Percentiles rank a stretch among this genome's conserved stretches.
phyloP scores from a whole-genome alignment of 2,797 vertebrate genomes.

The Miichthys miiuy region DNA sequence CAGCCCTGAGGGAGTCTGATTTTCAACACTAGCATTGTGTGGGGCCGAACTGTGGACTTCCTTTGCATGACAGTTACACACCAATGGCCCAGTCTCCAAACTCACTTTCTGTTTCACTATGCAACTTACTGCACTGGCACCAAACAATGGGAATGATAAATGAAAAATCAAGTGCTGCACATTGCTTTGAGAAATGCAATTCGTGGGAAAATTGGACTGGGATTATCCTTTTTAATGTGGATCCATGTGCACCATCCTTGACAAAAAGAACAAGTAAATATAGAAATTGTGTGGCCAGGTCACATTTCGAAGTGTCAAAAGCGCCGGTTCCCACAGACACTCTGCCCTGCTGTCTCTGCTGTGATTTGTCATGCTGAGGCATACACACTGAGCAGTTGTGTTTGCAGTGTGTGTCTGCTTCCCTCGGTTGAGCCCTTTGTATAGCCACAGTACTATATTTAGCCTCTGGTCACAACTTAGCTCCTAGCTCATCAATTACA shows the following conservation, averaged over 20 bases:
- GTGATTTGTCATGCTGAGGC: conserved; percentile 47
- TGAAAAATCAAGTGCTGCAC: too few species aligned
- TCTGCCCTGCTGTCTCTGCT: conserved; percentile 37
- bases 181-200: neutral
- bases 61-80: neutral
- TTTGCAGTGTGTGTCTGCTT: conserved; percentile 31
- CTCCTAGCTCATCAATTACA: conserved; percentile 42
- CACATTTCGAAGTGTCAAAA: conserved; percentile 24
- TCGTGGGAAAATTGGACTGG: neutral
- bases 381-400: conserved; percentile 19
- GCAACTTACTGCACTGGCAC: too few species aligned
- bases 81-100: neutral
- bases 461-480: conserved; percentile 55
- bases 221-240: neutral
- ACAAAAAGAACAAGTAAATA: conserved; percentile 17
- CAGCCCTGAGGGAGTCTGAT: too few species aligned
- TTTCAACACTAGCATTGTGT: too few species aligned
- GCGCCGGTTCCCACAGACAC: conserved; percentile 55
- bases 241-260: neutral
- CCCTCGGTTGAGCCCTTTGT: conserved; percentile 47
- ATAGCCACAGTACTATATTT: conserved; percentile 47
- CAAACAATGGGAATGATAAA: too few species aligned
- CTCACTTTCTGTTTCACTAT: neutral
- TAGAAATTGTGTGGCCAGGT: conserved; percentile 5
- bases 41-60: too few species aligned